phyloP scores from a whole-genome alignment of 2,797 vertebrate genomes.

The Pangasius djambal region DNA sequence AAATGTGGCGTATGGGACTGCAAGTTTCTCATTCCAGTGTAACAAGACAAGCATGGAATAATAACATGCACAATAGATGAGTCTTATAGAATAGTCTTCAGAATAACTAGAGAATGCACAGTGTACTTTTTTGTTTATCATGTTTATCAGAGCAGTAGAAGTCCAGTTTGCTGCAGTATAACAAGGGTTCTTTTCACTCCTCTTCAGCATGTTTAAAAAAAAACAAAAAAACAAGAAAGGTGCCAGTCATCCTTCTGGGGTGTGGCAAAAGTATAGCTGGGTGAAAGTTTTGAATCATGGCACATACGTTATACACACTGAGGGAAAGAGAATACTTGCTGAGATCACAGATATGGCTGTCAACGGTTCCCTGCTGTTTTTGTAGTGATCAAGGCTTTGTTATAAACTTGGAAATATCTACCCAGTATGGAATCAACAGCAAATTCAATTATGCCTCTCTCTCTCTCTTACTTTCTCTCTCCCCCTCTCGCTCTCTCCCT shows the following conservation, averaged over 20 bases:
- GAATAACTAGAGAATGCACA: neutral
- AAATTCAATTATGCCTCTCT: constrained; percentile 11
- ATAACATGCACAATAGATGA: neutral
- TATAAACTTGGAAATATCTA: constrained; percentile 55
- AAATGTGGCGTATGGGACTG: neutral
- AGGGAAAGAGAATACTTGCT: constrained; percentile 13
- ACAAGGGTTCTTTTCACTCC: neutral
- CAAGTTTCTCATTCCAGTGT: constrained; percentile 25
- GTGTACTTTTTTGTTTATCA: neutral
- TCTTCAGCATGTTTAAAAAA: neutral
- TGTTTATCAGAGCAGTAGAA: neutral
- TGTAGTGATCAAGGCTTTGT: constrained; percentile 52
- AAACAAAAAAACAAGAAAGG: neutral
- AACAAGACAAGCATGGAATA: constrained; percentile 15
- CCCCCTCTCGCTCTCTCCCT: constrained; percentile 40
- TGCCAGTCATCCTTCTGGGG: neutral
- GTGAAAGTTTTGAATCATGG: constrained; percentile 14
- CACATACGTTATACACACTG: neutral
- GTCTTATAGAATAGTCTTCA: neutral
- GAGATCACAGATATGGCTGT: constrained; percentile 24
- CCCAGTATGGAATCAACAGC: constrained; percentile 50
- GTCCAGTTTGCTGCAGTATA: neutral
- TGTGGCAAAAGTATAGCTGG: neutral
- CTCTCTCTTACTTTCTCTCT: constrained; percentile 50
- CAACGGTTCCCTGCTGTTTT: constrained; percentile 25